Evolutionary conservation across 2,888 invertebrate genomes (phyloP).

Genomic region (Ormia ochracea): DNA sequence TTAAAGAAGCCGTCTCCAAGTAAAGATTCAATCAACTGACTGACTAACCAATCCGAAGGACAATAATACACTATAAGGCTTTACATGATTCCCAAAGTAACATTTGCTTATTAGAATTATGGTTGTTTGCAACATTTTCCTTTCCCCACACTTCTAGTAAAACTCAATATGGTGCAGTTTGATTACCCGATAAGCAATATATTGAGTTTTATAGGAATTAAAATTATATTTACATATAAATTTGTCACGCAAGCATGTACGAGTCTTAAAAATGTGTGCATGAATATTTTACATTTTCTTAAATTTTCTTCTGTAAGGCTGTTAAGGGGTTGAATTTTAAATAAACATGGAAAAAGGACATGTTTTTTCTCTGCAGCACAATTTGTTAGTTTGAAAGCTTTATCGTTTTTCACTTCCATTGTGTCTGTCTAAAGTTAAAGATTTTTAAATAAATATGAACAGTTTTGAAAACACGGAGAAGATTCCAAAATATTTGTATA

Average conservation of each 20-base stretch:
- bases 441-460: too few species aligned
- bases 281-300: background rate
- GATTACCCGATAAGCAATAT: conserved; percentile 62
- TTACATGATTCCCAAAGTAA: background rate
- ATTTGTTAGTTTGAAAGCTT: too few species aligned
- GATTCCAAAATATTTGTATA: too few species aligned
- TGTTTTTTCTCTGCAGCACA: too few species aligned
- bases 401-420: too few species aligned
- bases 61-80: background rate
- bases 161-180: conserved; percentile 52
- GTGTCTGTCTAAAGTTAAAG: too few species aligned
- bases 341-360: too few species aligned
- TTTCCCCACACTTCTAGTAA: background rate
- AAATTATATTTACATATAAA: background rate
- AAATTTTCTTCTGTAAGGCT: background rate
- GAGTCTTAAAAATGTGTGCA: background rate
- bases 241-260: background rate
- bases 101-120: background rate
- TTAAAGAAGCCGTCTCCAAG: background rate
- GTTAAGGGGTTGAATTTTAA: too few species aligned
- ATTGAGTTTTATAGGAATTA: background rate
- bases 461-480: too few species aligned
- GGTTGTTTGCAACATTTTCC: conserved; percentile 11
- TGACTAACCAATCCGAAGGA: background rate
- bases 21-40: background rate